Evolutionary conservation across 2,888 invertebrate species (phyloP), one percentile per base, ranked within the genome.

Genomic region (Melanargia galathea): DNA sequence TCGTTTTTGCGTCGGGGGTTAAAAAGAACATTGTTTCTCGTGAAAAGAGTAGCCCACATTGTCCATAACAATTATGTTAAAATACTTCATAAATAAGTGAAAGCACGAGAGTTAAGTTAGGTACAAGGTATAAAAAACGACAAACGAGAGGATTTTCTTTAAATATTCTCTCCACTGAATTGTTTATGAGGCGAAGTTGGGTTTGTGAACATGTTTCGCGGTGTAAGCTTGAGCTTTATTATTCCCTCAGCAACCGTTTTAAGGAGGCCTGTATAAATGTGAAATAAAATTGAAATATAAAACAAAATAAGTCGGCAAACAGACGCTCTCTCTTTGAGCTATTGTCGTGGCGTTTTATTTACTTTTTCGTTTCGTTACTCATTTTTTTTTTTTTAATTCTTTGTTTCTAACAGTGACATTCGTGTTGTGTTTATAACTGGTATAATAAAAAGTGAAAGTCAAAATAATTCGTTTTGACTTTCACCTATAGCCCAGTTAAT

Each of bases 211-310:
- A 63, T 10, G 52, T 54, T 60, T 57, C 62, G 67, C 60, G 67
- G 67, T 63, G 60, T 68, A 67, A 67, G 63, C 60, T 40, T 65
- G 45, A 67, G 63, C 62, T 69, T 72, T 70, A 68, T 62, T 67
- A 70, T 70, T 73, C 71, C 72, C 73, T 68, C 55, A 67, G 70
- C 68, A 70, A 67, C 70, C 71, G 64, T 74, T 71, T 68, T 65
- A 67, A 69, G 71, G 35, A 55, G 55, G 66, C 68, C 61, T 59
- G 68, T 63, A 70, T 70, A 64, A 66, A 69, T 70, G 65, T 73
- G 68, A 71, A 70, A 74, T 74, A 71, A 74, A 73, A 74, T 72
- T 73, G 71, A 74, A 73, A 72, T 71, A 70, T 69, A 65, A 62
- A 67, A 63, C 62, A 63, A 65, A 71, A 67, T 58, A 58, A 58